These are phyloP conservation scores for Ricordea florida DNA, from an alignment of 92 coral and sea anemone species.

Conservation along the genomic window DNA sequence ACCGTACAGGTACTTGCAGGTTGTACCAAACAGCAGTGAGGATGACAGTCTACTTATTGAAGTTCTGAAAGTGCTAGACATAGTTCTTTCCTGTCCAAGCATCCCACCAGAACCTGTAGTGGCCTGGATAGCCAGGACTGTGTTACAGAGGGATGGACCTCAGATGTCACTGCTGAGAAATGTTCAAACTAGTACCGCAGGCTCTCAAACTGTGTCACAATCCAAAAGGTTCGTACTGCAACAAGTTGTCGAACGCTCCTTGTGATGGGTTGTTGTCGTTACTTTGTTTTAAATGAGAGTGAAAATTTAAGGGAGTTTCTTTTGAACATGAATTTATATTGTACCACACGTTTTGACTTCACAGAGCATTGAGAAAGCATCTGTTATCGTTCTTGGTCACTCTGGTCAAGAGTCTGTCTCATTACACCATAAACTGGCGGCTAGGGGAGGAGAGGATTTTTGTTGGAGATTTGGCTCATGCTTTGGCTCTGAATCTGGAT, in stretches of 20 bases:
- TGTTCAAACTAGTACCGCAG: slow-evolving; percentile 18
- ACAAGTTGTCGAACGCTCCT: not conserved
- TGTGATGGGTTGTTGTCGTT: not conserved
- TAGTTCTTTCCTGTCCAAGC: slow-evolving; percentile 66
- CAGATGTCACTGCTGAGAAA: slow-evolving; percentile 69
- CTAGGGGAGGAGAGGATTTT: slow-evolving; percentile 82
- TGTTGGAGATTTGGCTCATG: slow-evolving; percentile 87
- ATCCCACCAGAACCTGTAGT: slow-evolving; percentile 81
- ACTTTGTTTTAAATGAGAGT: not conserved
- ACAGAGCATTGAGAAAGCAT: slow-evolving; percentile 78
- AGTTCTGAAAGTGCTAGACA: slow-evolving; percentile 66
- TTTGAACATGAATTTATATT: no score
- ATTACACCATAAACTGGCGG: slow-evolving; percentile 71
- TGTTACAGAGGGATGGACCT: slow-evolving; percentile 75
- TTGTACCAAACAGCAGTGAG: slow-evolving; percentile 87
- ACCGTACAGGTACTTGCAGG: slow-evolving; percentile 73
- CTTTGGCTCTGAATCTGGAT: slow-evolving; percentile 83
- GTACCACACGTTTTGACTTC: no score
- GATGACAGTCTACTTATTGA: slow-evolving; percentile 82
- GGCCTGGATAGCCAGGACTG: slow-evolving; percentile 86
- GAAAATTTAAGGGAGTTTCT: no score
- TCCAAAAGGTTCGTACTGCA: slow-evolving; percentile 73
- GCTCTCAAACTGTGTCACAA: slow-evolving; percentile 70
- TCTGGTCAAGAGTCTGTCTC: slow-evolving; percentile 63
- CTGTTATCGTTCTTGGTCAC: slow-evolving; percentile 66